phyloP scores from a whole-genome alignment of 1,140 invertebrate species.

The Apocrypta bakeri region DNA sequence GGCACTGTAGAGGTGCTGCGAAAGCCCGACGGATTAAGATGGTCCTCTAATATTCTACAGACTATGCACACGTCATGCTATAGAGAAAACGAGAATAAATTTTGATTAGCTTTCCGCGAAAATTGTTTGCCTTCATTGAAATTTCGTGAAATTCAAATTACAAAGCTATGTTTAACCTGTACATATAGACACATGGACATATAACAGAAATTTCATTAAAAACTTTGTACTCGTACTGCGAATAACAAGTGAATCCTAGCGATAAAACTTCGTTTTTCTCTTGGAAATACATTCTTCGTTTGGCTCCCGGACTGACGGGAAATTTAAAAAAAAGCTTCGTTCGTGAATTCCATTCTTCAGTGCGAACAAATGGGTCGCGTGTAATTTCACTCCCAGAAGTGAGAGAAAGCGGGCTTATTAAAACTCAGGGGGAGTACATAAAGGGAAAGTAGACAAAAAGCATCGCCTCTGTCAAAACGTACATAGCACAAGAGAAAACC shows the following conservation, averaged over 20 bases:
- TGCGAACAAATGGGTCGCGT: conserved; percentile 18
- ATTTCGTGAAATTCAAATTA: background rate
- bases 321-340: background rate
- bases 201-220: background rate
- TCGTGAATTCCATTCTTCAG: conserved; percentile 10
- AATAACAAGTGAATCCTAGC: too few species aligned
- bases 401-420: background rate
- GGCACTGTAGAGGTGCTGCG: background rate
- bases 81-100: background rate
- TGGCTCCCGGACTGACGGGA: too few species aligned
- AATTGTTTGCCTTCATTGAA: background rate
- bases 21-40: background rate
- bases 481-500: too few species aligned
- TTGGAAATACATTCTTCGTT: too few species aligned
- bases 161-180: too few species aligned
- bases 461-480: background rate
- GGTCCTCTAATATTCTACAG: background rate
- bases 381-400: conserved; percentile 1
- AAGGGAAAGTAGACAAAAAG: background rate
- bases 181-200: background rate
- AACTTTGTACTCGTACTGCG: background rate
- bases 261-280: too few species aligned
- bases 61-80: background rate
- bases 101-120: background rate
- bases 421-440: background rate